Evolutionary conservation across 2,888 invertebrate species (phyloP), one percentile per base, ranked within the genome.

Genomic region (Aromia moschata): DNA sequence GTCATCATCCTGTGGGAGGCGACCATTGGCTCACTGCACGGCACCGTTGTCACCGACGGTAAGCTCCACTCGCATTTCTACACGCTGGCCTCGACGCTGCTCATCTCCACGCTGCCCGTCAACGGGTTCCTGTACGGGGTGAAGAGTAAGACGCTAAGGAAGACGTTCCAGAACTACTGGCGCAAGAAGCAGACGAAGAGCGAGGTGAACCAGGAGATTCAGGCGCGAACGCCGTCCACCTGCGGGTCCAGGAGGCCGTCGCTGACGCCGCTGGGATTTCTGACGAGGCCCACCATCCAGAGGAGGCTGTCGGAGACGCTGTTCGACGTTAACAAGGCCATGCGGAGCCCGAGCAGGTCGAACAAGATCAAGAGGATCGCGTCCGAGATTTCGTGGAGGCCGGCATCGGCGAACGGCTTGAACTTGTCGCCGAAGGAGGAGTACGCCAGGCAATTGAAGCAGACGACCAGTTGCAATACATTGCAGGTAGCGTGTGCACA

Each of bases 41-140:
- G 38, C 17, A 56, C 53, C 2, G 69, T 70, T 41, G 37, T 37
- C 1, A 20, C 31, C 17, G 51, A 53, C 18, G 56, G 52, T 7
- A 47, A 46, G 17, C 53, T 80, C 14, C 79, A 82, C 66, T 80
- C 82, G 1, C 79, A 79, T 47, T 72, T 89, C 53, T 85, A 86
- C 53, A 85, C 87, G 12, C 72, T 87, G 55, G 86, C 89, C 3
- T 86, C 87, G 2, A 84, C 86, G n/a, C 80, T 91, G 18, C 80
- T 91, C 36, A 86, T 89, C 3, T 87, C 88, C 58, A 89, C 91
- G 3, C 88, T 91, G 1, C 86, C 88, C 0, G 84, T 91, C 31
- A 92, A 92, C 74, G 89, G 89, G n/a, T 85, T 92, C 47, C 81
- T 92, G 37, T 92, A 92, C 74, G 92, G 92, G 36, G 83, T 92